Evolutionary conservation across 2,888 invertebrate species (phyloP), one percentile per base, ranked within the genome.

Genomic region (Megastigmus dorsalis): DNA sequence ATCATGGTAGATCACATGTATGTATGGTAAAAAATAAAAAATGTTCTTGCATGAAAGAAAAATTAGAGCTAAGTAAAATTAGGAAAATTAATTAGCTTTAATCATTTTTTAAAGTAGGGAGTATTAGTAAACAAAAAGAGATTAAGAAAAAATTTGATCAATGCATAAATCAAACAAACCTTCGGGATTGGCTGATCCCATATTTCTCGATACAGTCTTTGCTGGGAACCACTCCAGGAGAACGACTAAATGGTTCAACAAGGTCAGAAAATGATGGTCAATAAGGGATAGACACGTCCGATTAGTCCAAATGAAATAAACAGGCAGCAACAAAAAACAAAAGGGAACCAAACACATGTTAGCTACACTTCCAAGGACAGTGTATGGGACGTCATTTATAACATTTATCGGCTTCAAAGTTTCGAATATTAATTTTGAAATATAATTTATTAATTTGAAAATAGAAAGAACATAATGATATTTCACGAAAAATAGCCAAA

Each of bases 181-280:
- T 89, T 89, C 45, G 86, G 88, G 80, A 81, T 80, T 79, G 89
- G 85, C 57, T 90, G 90, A 87, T 92, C 92, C 91, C 91, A 91
- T 83, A 89, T 81, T 82, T 92, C 92, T 88, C 91, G 91, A 82
- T 94, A 93, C 76, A 95, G 90, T 50, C 95, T 92, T 83, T 92
- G 92, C 83, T 93, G 93, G 13, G 95, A 95, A 60, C 95, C 95
- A 82, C 93, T 94, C 93, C 95, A 95, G 74, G 95, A 95, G 84
- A 93, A 93, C 81, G 94, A 94, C 93, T 95, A 91, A 82, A 85
- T 86, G 81, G 82, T 83, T 81, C 79, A 90, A 60, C 92, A 93
- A 94, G 89, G 92, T 79, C 77, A 79, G 79, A 76, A 82, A 78
- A 81, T 79, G 79, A 67, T 77, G 79, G 78, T 79, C 69, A 78